These are phyloP conservation scores for Leptopilina boulardi DNA, from an alignment of 1,140 invertebrate species.

Conservation along the genomic window DNA sequence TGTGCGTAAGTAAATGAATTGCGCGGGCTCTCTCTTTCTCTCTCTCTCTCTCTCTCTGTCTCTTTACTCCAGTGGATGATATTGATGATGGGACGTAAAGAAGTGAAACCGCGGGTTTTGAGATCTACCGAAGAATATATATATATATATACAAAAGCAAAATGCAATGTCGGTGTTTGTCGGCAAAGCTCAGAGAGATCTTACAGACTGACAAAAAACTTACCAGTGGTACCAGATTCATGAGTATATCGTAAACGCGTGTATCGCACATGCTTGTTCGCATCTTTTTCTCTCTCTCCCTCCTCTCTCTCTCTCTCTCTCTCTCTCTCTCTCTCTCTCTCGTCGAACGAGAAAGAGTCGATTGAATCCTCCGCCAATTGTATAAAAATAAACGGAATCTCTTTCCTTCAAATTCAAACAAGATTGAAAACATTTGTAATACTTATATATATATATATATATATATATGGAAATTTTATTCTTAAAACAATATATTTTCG, in stretches of 20 bases:
- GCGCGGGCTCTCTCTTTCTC: too few relatives aligned
- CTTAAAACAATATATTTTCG: too few relatives aligned
- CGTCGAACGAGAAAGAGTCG: not conserved
- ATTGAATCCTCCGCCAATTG: constrained; percentile 27
- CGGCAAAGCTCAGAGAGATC: constrained; percentile 61
- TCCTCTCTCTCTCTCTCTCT: not conserved
- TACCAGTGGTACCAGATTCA: constrained; percentile 52
- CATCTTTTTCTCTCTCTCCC: constrained; percentile 16
- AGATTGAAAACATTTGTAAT: too few relatives aligned
- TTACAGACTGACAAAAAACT: constrained; percentile 62
- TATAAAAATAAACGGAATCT: constrained; percentile 3
- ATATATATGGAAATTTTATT: too few relatives aligned
- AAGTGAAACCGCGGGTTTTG: constrained; percentile 46
- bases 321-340: not conserved
- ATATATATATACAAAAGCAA: constrained; percentile 36
- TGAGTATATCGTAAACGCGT: constrained; percentile 55
- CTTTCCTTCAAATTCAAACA: too few relatives aligned
- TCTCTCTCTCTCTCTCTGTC: too few relatives aligned
- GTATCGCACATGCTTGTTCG: constrained; percentile 60
- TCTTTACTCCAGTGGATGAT: constrained; percentile 11
- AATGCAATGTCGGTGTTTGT: constrained; percentile 48
- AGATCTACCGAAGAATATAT: constrained; percentile 36
- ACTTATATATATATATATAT: too few relatives aligned
- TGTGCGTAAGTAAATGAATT: constrained; percentile 8
- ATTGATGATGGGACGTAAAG: not conserved